Evolutionary conservation across 2,888 invertebrate genomes (phyloP), one percentile per base, ranked within the genome.

Genomic region (Trachelus troglodyta): DNA sequence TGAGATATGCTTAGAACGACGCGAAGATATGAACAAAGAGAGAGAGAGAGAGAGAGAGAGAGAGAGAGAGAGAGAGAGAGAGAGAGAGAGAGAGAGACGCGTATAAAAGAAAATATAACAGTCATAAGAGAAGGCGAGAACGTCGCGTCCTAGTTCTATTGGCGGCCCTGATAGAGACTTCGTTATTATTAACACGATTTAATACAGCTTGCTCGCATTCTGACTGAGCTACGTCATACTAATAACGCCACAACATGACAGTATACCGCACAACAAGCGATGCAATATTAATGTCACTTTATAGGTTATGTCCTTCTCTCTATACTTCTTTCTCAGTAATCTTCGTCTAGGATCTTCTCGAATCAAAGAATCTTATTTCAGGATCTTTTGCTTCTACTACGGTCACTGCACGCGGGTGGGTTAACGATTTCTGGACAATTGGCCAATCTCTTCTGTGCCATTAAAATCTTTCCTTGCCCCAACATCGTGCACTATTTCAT

Each of bases 101-200:
- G 30, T 15, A 12, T 34, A 33, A 40, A 68, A 34, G 75, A 37
- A 30, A 68, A 34, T 68, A 12, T n/a, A 33, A 34, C 31, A 37
- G 69, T 33, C 34, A 34, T 56, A 56, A 31, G 75, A 75, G 69
- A n/a, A 35, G 56, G 35, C 71, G 71, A 77, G n/a, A 37, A 37
- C 40, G 40, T 76, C 75, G 77, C 81, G 82, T 79, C 82, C 83
- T 81, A 83, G 80, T 83, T 83, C 69, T 79, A 83, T 83, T 76
- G 78, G 76, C 30, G 78, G 73, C 79, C 79, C 79, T 76, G 76
- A 77, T 35, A 79, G 80, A 76, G 79, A 74, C 75, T 75, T 34
- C 71, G 75, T 81, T 80, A 80, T 80, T 77, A 81, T 80, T 79
- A 79, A 80, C 78, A 80, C 31, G 71, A 81, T 81, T 81, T 74